Base-by-base conservation (phyloP, 2,888 invertebrate genomes). In the Tortrix viridana region DNA sequence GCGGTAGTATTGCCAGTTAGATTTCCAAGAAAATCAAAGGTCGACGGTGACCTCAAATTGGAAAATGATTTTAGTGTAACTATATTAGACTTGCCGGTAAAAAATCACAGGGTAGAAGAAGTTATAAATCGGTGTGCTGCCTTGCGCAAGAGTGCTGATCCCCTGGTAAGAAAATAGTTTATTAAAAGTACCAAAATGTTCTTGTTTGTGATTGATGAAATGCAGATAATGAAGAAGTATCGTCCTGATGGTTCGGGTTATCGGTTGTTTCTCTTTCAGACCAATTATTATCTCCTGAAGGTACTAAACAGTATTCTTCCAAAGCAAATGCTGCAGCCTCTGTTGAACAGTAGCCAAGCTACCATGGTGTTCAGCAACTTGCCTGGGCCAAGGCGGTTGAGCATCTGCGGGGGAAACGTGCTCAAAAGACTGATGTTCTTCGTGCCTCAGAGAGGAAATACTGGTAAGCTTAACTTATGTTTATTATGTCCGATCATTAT, bases 301-400 rank as follows among this genome's bases (percentile, higher is more conserved):
- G 76, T 85, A 64, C 72, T 89, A 4, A 82, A 87, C 18, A 83
- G 83, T 9, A 68, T 90, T 4, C 71, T 93, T 19, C 93, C 93
- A 2, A 85, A 85, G 57, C 71, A 74, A 26, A 69, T 93, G 3
- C 69, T 93, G 22, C 74, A 75, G 44, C 79, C 82, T 1, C 64
- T 90, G 14, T 73, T 93, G 19, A 75, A 83, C 38, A 92, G 92
- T 67, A 80, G 75, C 18, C 89, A 91, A 55, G 91, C 92, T 32
- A 92, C 93, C 0, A 73, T 93, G 74, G 87, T 89, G 0, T 82
- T 93, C 46, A 93, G 93, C 71, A 93, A 93, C 72, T 76, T 93
- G 70, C 89, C 89, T 0, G 93, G 93, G 1, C 93, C 93, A 1
- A 75, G 74, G 6, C 67, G 74, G 43, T 69, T 89, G 4, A 81